Evolutionary conservation across 2,113 vertebrate genomes (phyloP), one percentile per base, ranked within the genome.

Genomic region (Xiphophorus hellerii): DNA sequence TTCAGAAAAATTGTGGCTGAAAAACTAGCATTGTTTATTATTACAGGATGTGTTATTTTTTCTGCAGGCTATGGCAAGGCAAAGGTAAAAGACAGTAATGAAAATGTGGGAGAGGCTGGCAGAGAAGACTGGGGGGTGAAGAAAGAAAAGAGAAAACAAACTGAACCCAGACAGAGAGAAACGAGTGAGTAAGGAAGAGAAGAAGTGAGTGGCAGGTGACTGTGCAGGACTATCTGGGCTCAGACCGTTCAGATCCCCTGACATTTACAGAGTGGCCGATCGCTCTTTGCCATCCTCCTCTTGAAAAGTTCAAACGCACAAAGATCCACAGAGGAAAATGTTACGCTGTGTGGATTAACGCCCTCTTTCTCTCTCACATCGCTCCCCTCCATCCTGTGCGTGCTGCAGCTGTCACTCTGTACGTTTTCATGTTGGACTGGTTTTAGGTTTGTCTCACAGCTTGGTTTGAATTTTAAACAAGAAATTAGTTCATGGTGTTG

Each of bases 261-360:
- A 91, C 92, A 93, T 93, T 93, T 93, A 92, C 87, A 88, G 89
- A 92, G 92, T 84, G 89, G 86, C 85, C 81, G 60, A 84, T 89
- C 83, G 76, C 84, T 88, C 69, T 73, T 69, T 37, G 82, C 83
- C 73, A 76, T 80, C 84, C 87, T 87, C 75, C 66, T 70, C 80
- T 83, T 88, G 88, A 92, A 91, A 92, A 92, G 92, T 93, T 93
- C 92, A 93, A 90, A 91, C 51, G 78, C 73, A 65, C 81, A 81
- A 81, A 74, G 82, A 88, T 88, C 75, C 80, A 83, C 86, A 76
- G 75, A 88, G 80, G 76, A 91, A 58, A 88, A 92, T 66, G 90
- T 86, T 84, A 60, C 42, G 69, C 64, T 22, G 31, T 42, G 85
- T 74, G 87, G 90, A 92, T 91, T 89, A 91, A 86, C 78, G 28